phyloP scores from a whole-genome alignment of 2,797 vertebrate genomes.

The Sebastes melanostomus region DNA sequence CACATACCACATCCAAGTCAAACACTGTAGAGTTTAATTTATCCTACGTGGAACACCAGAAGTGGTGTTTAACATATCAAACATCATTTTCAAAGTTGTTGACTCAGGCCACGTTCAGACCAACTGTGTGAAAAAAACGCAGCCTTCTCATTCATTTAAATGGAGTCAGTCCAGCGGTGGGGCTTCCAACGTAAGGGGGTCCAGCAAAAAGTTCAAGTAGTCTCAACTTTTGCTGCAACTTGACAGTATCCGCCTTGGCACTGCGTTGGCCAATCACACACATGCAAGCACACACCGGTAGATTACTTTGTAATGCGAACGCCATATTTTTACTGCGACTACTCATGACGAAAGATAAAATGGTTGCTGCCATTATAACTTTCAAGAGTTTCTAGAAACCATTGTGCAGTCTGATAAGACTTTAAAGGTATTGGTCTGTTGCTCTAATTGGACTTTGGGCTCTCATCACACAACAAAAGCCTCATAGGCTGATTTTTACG shows the following conservation, averaged over 20 bases:
- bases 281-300: no score
- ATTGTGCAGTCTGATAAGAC: not conserved
- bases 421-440: not conserved
- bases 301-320: not conserved
- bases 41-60: not conserved
- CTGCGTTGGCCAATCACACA: no score
- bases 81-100: not conserved
- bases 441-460: not conserved
- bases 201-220: no score
- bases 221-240: not conserved
- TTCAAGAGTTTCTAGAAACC: not conserved
- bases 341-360: not conserved
- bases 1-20: not conserved
- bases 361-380: not conserved
- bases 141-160: not conserved
- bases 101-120: not conserved
- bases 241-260: no score
- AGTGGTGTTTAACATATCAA: not conserved
- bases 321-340: not conserved
- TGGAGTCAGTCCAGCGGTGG: no score
- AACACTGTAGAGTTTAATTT: not conserved
- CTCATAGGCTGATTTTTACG: not conserved
- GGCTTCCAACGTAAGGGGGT: no score
- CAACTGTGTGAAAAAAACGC: no score
- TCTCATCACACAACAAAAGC: not conserved